Percentiles rank a stretch among this genome's conserved stretches.
Evolutionary conservation across 2,888 invertebrate genomes (phyloP).

Genomic region (Hydraecia micacea): DNA sequence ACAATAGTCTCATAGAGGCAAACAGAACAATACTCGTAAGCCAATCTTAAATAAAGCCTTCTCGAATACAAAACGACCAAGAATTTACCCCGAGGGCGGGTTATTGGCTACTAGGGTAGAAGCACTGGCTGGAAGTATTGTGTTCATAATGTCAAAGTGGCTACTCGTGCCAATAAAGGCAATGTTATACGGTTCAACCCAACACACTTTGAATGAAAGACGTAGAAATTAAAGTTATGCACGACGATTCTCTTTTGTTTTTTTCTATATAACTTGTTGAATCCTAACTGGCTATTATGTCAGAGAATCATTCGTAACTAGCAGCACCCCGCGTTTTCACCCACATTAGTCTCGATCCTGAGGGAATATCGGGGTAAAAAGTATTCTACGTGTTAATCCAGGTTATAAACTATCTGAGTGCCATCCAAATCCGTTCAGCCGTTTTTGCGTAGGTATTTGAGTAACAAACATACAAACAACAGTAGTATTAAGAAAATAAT

Average conservation of each 20-base stretch:
- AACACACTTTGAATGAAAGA: background rate
- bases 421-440: background rate
- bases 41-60: constrained; percentile 16
- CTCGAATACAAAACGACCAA: constrained; percentile 34
- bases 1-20: constrained; percentile 41
- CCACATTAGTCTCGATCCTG: background rate
- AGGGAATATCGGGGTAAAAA: background rate
- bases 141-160: constrained; percentile 27
- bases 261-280: background rate
- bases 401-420: background rate
- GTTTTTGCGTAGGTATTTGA: background rate
- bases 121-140: constrained; percentile 25
- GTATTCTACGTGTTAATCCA: background rate
- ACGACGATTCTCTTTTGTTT: background rate
- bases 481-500: background rate
- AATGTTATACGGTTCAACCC: background rate
- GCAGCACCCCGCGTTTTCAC: background rate
- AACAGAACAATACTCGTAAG: constrained; percentile 54
- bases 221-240: background rate
- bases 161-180: constrained; percentile 7
- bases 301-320: background rate
- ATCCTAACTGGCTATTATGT: no score
- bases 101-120: constrained; percentile 39
- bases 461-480: background rate
- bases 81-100: constrained; percentile 26